A percentile compares a stretch with the other conserved stretches of the same genome.
Conservation (phyloP, 2,888 invertebrate species). For the Scelioninae gen. 2 region DNA sequence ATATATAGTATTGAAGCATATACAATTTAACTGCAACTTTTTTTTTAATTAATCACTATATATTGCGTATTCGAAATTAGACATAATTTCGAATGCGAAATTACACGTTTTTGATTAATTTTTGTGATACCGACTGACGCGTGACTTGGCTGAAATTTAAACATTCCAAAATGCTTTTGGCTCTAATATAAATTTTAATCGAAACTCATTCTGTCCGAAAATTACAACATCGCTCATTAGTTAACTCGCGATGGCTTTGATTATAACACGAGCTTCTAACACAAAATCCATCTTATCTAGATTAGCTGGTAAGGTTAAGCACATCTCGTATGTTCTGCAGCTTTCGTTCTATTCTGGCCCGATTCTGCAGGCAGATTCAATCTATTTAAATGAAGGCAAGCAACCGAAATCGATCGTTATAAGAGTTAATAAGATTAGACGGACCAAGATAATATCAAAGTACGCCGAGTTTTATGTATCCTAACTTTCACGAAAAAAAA, state of each 20-base stretch:
- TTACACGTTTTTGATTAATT: no score
- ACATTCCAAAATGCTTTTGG: no score
- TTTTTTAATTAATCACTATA: no score
- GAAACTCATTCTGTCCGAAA: conserved; percentile 6
- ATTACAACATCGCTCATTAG: conserved; percentile 20
- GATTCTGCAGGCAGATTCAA: conserved; percentile 28
- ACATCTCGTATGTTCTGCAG: conserved; percentile 24
- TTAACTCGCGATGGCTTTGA: conserved; percentile 1
- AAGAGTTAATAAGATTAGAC: conserved; percentile 32
- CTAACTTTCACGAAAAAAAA: conserved; percentile 2
- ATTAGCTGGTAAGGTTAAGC: conserved; percentile 26
- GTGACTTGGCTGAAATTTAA: no score
- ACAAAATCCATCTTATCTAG: conserved; percentile 21
- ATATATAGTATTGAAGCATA: no score
- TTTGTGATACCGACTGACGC: no score
- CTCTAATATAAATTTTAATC: conserved; percentile 1
- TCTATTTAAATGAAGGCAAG: conserved; percentile 51
- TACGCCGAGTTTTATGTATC: conserved; percentile 4
- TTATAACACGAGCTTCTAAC: conserved; percentile 11
- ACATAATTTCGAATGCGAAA: no score
- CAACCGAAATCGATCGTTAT: conserved; percentile 39
- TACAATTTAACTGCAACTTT: no score
- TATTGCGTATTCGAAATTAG: no score
- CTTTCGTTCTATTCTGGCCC: conserved; percentile 25
- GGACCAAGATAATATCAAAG: conserved; percentile 11